phyloP scores from a whole-genome alignment of 2,888 invertebrate species.

The Tenthredo mesomela region DNA sequence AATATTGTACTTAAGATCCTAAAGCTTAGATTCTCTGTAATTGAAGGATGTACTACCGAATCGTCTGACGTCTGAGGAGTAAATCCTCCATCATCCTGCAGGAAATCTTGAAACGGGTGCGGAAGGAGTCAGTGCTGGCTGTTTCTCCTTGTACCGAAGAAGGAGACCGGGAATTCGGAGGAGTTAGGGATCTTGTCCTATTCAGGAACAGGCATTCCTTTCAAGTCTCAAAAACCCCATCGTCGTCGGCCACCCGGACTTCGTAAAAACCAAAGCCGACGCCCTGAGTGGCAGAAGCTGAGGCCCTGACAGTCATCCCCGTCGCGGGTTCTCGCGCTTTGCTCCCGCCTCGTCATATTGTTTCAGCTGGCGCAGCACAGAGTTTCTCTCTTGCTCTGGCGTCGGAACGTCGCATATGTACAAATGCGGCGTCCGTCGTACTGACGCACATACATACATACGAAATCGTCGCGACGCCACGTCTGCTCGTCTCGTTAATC shows the following conservation, averaged over 20 bases:
- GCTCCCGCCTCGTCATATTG: conserved; percentile 49
- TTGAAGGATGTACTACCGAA: conserved; percentile 20
- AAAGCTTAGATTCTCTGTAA: background rate
- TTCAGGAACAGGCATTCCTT: conserved; percentile 47
- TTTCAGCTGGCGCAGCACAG: conserved; percentile 49
- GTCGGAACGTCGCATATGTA: conserved; percentile 40
- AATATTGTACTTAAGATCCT: background rate
- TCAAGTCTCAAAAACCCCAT: conserved; percentile 48
- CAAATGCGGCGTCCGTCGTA: conserved; percentile 46
- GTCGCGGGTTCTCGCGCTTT: conserved; percentile 35
- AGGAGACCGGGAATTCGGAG: background rate
- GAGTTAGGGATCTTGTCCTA: conserved; percentile 35
- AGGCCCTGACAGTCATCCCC: conserved; percentile 47
- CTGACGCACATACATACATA: conserved; percentile 12
- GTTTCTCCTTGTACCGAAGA: background rate
- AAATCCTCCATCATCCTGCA: conserved; percentile 14
- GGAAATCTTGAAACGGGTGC: conserved; percentile 13
- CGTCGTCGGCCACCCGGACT: conserved; percentile 47
- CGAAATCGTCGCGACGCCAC: conserved; percentile 33
- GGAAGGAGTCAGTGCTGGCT: background rate
- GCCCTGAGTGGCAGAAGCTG: conserved; percentile 43
- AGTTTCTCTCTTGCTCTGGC: conserved; percentile 45
- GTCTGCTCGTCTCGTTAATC: conserved; percentile 48
- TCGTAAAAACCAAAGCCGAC: conserved; percentile 40
- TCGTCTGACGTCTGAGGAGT: conserved; percentile 1